Percentiles rank a stretch among this genome's conserved stretches.
Evolutionary conservation across 2,797 vertebrate genomes (phyloP).

Genomic region (Spea hammondii): DNA sequence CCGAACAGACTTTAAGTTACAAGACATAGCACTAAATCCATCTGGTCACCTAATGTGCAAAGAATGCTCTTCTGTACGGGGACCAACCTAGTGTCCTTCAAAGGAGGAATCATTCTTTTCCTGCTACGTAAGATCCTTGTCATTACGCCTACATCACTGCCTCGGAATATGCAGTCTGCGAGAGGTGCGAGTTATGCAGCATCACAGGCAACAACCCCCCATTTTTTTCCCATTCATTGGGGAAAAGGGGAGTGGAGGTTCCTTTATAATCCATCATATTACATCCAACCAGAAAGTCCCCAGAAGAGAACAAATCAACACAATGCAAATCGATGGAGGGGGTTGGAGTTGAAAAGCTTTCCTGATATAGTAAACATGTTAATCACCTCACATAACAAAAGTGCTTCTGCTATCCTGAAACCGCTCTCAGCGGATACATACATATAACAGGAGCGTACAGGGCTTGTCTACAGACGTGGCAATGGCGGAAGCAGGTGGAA

Average conservation of each 20-base stretch:
- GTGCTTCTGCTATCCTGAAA: too few species aligned
- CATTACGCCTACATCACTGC: neutral
- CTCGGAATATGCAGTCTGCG: neutral
- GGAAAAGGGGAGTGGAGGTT: neutral
- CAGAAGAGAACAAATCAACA: slow-evolving; percentile 15
- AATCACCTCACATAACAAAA: too few species aligned
- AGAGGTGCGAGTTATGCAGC: neutral
- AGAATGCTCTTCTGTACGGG: slow-evolving; percentile 13
- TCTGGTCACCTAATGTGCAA: neutral
- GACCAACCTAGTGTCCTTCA: neutral
- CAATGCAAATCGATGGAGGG: neutral
- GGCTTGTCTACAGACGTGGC: neutral
- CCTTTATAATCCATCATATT: slow-evolving; percentile 7
- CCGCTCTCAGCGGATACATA: neutral
- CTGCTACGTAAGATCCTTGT: neutral
- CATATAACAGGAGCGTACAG: neutral
- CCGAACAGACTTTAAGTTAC: neutral
- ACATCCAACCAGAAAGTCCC: too few species aligned
- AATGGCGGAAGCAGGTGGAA: slow-evolving; percentile 23
- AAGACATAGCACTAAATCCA: neutral
- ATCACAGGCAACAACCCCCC: neutral
- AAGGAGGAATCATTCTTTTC: neutral
- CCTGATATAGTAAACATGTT: neutral
- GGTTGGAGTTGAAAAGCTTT: neutral
- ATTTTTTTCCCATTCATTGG: neutral